Conservation (phyloP, 1,140 invertebrate genomes). For the Cydia strobilella region DNA sequence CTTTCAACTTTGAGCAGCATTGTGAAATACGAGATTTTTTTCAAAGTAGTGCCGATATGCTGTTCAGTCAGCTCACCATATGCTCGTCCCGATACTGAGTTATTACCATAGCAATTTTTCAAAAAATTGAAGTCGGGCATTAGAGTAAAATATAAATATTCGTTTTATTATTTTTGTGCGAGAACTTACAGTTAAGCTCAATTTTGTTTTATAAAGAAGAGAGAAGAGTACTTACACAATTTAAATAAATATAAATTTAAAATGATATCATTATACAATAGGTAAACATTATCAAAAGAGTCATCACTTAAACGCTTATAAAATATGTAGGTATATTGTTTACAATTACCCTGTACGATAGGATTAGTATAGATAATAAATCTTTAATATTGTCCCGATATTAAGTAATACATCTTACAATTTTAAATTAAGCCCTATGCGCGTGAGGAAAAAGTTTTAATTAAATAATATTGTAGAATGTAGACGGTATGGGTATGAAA, state of each 20-base stretch:
- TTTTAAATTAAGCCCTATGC: too few species aligned
- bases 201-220: conserved; percentile 23
- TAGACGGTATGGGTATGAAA: too few species aligned
- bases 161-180: neutral
- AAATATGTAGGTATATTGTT: conserved; percentile 21
- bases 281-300: conserved; percentile 22
- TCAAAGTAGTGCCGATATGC: too few species aligned
- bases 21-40: too few species aligned
- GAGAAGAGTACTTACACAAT: neutral
- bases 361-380: too few species aligned
- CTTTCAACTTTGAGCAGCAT: too few species aligned
- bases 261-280: neutral
- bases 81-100: too few species aligned
- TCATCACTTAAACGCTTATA: conserved; percentile 41
- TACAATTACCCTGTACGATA: neutral
- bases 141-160: neutral
- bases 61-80: neutral
- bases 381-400: too few species aligned
- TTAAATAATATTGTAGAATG: too few species aligned
- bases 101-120: neutral
- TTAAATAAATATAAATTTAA: neutral
- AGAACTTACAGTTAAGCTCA: neutral
- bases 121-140: neutral
- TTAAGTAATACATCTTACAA: too few species aligned
- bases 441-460: too few species aligned